Conservation (phyloP, 1,140 invertebrate species). For the Cotesia chilonis region DNA sequence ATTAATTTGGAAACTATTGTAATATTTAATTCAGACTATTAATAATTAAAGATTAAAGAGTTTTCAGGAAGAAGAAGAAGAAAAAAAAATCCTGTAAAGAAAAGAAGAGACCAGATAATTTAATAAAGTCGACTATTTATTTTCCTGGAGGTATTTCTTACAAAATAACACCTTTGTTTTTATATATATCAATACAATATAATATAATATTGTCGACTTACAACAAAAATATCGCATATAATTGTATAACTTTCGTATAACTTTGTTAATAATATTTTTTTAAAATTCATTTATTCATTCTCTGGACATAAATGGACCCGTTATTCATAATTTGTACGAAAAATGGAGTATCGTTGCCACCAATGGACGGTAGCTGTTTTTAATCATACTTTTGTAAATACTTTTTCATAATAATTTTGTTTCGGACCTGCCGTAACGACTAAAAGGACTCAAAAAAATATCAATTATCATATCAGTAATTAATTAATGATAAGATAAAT, state of each 20-base stretch:
- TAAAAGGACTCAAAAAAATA: neutral
- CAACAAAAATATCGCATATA: slow-evolving; percentile 33
- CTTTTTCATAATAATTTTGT: slow-evolving; percentile 1
- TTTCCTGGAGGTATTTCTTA: slow-evolving; percentile 19
- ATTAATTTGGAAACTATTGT: too few species aligned
- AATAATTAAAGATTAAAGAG: too few species aligned
- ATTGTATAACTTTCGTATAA: slow-evolving; percentile 21
- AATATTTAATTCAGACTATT: too few species aligned
- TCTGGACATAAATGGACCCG: slow-evolving; percentile 26
- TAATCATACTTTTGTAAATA: slow-evolving; percentile 1
- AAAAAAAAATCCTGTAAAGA: too few species aligned
- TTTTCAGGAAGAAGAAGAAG: too few species aligned
- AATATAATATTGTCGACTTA: slow-evolving; percentile 21
- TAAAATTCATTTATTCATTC: slow-evolving; percentile 20
- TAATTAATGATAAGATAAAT: neutral
- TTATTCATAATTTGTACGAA: slow-evolving; percentile 24
- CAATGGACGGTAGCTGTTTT: slow-evolving; percentile 28
- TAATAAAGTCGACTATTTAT: slow-evolving; percentile 38
- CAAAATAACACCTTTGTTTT: slow-evolving; percentile 33
- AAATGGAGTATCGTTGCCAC: slow-evolving; percentile 33
- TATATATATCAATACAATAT: slow-evolving; percentile 15
- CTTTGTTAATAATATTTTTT: neutral
- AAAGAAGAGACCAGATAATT: too few species aligned
- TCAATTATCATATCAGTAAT: neutral
- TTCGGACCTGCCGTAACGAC: slow-evolving; percentile 17